These are phyloP conservation scores for Neoniphon sammara DNA, from an alignment of 2,797 vertebrate species.

Conservation along the genomic window DNA sequence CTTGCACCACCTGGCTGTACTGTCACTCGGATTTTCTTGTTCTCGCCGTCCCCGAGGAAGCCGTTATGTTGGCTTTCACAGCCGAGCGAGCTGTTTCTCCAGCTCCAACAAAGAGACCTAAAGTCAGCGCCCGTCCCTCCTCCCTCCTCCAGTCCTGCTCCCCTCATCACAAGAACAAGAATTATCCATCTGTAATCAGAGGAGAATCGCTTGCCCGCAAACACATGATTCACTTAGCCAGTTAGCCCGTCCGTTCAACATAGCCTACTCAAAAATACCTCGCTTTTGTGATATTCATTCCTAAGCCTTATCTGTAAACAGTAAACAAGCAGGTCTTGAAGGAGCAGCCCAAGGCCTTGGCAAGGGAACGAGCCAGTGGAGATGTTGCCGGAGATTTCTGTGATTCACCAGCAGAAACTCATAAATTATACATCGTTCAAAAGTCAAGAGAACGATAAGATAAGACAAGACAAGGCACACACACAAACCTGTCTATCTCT, in stretches of 20 bases:
- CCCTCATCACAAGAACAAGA: constrained; percentile 61
- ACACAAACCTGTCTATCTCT: constrained; percentile 1
- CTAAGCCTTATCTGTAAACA: constrained; percentile 58
- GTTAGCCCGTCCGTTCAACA: constrained; percentile 67
- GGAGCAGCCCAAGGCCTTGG: constrained; percentile 30
- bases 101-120: constrained; percentile 36
- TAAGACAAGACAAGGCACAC: constrained; percentile 1
- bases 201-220: constrained; percentile 60
- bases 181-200: constrained; percentile 69
- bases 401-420: constrained; percentile 45
- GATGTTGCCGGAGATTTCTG: constrained; percentile 27
- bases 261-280: constrained; percentile 62
- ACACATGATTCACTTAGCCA: constrained; percentile 77
- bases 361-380: constrained; percentile 28
- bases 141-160: constrained; percentile 15
- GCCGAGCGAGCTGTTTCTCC: constrained; percentile 72
- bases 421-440: constrained; percentile 55
- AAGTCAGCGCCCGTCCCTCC: constrained; percentile 37
- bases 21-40: constrained; percentile 44
- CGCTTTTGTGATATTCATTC: constrained; percentile 59
- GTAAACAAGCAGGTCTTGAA: constrained; percentile 62
- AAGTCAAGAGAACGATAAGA: constrained; percentile 26
- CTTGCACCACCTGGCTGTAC: constrained; percentile 34
- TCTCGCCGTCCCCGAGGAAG: constrained; percentile 66
- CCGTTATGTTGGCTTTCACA: constrained; percentile 66